phyloP scores from a whole-genome alignment of 2,888 invertebrate species.

The Diarsia mendica region DNA sequence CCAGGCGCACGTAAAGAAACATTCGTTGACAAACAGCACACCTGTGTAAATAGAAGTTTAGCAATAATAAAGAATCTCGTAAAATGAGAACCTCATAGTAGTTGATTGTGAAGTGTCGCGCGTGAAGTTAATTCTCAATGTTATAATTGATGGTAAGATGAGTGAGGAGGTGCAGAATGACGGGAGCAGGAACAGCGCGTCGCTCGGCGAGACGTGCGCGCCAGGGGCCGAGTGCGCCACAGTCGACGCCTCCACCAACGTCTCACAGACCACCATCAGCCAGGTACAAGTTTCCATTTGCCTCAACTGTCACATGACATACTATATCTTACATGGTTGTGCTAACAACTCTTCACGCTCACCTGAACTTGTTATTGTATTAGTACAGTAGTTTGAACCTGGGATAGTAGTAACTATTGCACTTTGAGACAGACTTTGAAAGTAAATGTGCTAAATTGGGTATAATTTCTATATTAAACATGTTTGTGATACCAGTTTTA shows the following conservation, averaged over 20 bases:
- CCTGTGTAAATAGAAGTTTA: slow-evolving; percentile 72
- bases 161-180: slow-evolving; percentile 86
- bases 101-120: slow-evolving; percentile 63
- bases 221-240: slow-evolving; percentile 57
- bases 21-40: slow-evolving; percentile 62
- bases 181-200: slow-evolving; percentile 78
- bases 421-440: neutral
- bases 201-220: slow-evolving; percentile 67
- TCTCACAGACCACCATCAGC: slow-evolving; percentile 77
- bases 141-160: slow-evolving; percentile 83
- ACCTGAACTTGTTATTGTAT: neutral
- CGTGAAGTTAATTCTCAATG: slow-evolving; percentile 71
- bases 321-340: neutral
- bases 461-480: neutral
- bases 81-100: slow-evolving; percentile 81
- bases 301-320: neutral
- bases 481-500: neutral
- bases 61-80: slow-evolving; percentile 64
- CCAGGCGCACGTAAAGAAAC: slow-evolving; percentile 43
- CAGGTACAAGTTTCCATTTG: slow-evolving; percentile 70
- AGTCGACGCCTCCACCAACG: slow-evolving; percentile 75
- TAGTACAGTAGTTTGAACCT: neutral
- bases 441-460: neutral
- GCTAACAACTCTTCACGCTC: neutral
- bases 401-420: too few relatives aligned